Conservation (phyloP, 2,888 invertebrate genomes). For the Eupithecia abbreviata region DNA sequence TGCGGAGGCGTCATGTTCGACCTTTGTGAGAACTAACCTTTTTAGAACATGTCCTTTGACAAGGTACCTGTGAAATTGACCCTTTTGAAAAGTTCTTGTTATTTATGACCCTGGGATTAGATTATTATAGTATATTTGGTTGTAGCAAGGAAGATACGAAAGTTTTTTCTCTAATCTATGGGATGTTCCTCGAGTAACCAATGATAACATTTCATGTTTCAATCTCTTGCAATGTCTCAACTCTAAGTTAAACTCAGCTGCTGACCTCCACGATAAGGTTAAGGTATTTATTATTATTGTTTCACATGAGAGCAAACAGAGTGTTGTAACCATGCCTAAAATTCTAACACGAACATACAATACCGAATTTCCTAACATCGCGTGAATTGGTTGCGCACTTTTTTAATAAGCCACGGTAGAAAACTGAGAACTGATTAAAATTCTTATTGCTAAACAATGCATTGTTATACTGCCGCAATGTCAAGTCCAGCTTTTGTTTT, state of each 20-base stretch:
- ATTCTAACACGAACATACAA: slow-evolving; percentile 26
- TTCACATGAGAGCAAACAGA: slow-evolving; percentile 26
- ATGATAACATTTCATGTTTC: neutral
- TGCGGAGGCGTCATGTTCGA: slow-evolving; percentile 17
- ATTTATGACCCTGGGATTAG: neutral
- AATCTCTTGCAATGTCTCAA: neutral
- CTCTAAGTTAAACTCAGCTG: neutral
- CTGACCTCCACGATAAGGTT: slow-evolving; percentile 10
- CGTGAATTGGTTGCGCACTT: slow-evolving; percentile 32
- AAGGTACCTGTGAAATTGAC: slow-evolving; percentile 4
- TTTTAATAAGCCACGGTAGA: slow-evolving; percentile 26
- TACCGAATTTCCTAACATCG: slow-evolving; percentile 34
- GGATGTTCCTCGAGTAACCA: neutral
- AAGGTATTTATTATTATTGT: slow-evolving; percentile 8
- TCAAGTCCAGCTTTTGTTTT: slow-evolving; percentile 42
- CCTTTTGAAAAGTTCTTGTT: neutral
- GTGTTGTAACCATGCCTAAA: slow-evolving; percentile 31
- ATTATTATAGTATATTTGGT: neutral
- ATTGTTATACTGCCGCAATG: slow-evolving; percentile 33
- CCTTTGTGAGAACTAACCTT: slow-evolving; percentile 15
- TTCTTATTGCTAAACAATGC: slow-evolving; percentile 40
- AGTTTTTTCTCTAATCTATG: neutral
- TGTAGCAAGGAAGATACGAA: neutral
- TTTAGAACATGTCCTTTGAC: slow-evolving; percentile 4
- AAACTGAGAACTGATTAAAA: slow-evolving; percentile 31